phyloP scores from a whole-genome alignment of 2,797 vertebrate genomes.

The Argentina silus region DNA sequence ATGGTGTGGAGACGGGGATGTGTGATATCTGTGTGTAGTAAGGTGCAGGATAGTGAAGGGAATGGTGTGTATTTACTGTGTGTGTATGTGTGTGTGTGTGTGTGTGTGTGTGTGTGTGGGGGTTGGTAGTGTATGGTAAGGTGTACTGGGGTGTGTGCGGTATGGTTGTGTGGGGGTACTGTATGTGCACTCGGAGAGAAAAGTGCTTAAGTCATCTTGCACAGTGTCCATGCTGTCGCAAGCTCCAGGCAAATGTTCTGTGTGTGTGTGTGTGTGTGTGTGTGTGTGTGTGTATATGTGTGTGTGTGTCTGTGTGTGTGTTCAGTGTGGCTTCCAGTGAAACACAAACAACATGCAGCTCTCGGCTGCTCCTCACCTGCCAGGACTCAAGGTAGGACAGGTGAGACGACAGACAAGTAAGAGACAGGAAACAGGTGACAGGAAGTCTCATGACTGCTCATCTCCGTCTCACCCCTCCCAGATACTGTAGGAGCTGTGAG shows the following conservation, averaged over 20 bases:
- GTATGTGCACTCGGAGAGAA: conserved; percentile 80
- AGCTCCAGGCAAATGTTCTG: conserved; percentile 57
- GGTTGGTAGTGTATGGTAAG: too few relatives aligned
- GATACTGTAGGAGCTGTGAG: too few relatives aligned
- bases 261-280: conserved; percentile 50
- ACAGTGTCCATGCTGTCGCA: conserved; percentile 65
- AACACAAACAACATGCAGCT: conserved; percentile 20
- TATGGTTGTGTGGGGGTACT: conserved; percentile 29
- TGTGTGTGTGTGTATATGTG: conserved; percentile 36
- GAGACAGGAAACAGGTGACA: conserved; percentile 45
- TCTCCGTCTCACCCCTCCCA: too few relatives aligned
- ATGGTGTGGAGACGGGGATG: neutral
- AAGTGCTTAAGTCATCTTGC: conserved; percentile 80
- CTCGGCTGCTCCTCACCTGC: conserved; percentile 34
- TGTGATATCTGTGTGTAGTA: too few relatives aligned
- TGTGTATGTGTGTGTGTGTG: neutral
- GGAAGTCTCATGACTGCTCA: too few relatives aligned
- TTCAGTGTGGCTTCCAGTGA: conserved; percentile 38
- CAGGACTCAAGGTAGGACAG: too few relatives aligned
- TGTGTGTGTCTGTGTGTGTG: conserved; percentile 43
- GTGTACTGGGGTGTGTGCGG: neutral
- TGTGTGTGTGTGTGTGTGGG: neutral
- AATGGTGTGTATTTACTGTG: too few relatives aligned
- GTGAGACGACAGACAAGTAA: conserved; percentile 17
- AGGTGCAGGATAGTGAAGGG: too few relatives aligned